These are phyloP conservation scores for Neogale vison DNA, from an alignment of 2,113 vertebrate genomes.

Conservation along the genomic window DNA sequence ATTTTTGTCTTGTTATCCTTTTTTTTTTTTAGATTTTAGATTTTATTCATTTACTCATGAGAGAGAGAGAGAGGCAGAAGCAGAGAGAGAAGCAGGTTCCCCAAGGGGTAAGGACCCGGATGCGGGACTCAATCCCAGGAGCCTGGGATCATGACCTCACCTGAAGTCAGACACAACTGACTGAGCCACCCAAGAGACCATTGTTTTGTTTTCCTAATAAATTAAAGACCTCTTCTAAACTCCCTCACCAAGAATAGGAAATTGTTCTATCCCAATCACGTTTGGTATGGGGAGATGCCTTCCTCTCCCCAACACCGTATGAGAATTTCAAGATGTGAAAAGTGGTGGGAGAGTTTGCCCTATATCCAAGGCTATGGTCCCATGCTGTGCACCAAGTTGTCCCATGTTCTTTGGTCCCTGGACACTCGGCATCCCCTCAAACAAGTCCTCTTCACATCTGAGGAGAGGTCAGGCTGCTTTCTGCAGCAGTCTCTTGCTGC, in stretches of 20 bases:
- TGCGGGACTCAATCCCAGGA: background rate
- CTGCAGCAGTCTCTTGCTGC: too few relatives aligned
- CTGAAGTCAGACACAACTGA: background rate
- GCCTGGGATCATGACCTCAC: background rate
- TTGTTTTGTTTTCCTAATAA: background rate
- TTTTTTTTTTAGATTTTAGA: too few relatives aligned
- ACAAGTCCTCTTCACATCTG: too few relatives aligned
- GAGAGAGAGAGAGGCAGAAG: background rate
- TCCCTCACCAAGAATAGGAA: background rate
- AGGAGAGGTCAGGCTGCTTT: background rate
- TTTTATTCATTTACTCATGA: background rate
- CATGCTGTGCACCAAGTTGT: too few relatives aligned
- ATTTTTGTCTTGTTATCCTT: background rate
- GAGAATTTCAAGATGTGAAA: background rate
- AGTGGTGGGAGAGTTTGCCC: background rate
- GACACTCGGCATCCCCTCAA: too few relatives aligned
- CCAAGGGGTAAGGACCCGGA: background rate
- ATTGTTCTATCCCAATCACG: background rate
- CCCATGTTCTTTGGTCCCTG: too few relatives aligned
- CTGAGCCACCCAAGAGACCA: background rate
- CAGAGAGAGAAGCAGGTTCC: background rate
- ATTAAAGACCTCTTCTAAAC: background rate
- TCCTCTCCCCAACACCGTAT: background rate
- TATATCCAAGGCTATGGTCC: rapidly evolving
- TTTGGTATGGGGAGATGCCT: rapidly evolving